phyloP scores from a whole-genome alignment of 2,113 vertebrate genomes.

The Lichenostomus cassidix region DNA sequence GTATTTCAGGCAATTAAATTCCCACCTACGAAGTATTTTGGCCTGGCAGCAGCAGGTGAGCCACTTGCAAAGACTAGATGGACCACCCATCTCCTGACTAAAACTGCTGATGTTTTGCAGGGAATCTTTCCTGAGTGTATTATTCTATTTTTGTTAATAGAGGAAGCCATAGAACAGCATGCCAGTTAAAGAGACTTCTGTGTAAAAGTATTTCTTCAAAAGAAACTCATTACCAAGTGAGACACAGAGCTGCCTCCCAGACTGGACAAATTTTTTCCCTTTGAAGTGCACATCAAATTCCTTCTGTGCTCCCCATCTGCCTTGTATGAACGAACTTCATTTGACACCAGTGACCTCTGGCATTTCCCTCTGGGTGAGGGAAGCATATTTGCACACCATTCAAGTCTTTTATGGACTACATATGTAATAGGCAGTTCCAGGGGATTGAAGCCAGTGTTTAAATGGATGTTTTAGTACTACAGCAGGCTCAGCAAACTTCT shows the following conservation, averaged over 20 bases:
- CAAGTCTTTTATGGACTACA: background rate
- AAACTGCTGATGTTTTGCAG: background rate
- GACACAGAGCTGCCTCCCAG: background rate
- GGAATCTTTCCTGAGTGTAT: background rate
- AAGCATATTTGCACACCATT: background rate
- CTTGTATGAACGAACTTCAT: background rate
- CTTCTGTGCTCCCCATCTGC: background rate
- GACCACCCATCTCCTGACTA: background rate
- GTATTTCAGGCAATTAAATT: background rate
- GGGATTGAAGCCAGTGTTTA: background rate
- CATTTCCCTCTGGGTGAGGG: background rate
- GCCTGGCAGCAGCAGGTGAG: background rate
- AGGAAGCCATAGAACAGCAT: background rate
- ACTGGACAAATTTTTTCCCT: background rate
- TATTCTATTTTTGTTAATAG: background rate
- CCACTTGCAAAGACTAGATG: background rate
- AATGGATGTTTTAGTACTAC: rapidly evolving
- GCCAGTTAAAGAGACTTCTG: background rate
- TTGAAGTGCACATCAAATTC: background rate
- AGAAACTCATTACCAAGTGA: background rate
- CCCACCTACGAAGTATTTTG: rapidly evolving
- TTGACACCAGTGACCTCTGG: background rate
- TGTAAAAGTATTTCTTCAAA: background rate
- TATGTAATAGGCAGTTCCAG: background rate
- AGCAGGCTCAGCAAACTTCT: background rate